A percentile compares a stretch with the other conserved stretches of the same genome.
phyloP scores from a whole-genome alignment of 2,888 invertebrate genomes.

The Mimumesa dahlbomi region DNA sequence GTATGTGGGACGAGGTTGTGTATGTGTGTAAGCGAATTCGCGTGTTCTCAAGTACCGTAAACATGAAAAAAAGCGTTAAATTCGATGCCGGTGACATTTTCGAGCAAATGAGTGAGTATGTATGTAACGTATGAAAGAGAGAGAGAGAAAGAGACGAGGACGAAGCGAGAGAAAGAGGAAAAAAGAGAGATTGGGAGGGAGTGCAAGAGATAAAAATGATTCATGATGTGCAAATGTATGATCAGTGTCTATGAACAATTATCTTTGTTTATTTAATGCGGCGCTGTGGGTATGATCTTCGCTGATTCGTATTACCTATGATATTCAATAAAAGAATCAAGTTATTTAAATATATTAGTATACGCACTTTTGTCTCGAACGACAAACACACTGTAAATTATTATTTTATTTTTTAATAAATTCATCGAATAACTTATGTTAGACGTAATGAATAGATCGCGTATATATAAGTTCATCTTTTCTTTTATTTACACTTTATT shows the following conservation, averaged over 20 bases:
- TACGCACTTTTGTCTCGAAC: conserved; percentile 33
- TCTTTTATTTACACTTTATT: background rate
- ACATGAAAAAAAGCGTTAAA: conserved; percentile 10
- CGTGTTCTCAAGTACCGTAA: conserved; percentile 17
- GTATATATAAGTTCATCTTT: background rate
- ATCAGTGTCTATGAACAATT: conserved; percentile 49
- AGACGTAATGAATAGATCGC: background rate
- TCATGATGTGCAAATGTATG: conserved; percentile 48
- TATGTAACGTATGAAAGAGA: background rate
- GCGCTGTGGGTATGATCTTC: conserved; percentile 49
- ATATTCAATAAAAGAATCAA: conserved; percentile 57
- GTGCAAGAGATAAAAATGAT: conserved; percentile 20
- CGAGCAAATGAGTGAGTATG: no score
- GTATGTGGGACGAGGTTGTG: conserved; percentile 4
- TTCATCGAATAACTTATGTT: background rate
- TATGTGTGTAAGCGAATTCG: conserved; percentile 14
- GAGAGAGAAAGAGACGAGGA: conserved; percentile 3
- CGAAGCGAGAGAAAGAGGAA: background rate
- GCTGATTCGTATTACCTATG: conserved; percentile 54
- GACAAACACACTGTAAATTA: conserved; percentile 29
- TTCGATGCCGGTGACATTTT: background rate
- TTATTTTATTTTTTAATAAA: conserved; percentile 10
- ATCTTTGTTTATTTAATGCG: conserved; percentile 55
- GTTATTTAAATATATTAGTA: conserved; percentile 55
- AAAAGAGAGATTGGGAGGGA: background rate